Base-by-base conservation (phyloP, 2,888 invertebrate genomes). In the Stenolophus ochropezus region DNA sequence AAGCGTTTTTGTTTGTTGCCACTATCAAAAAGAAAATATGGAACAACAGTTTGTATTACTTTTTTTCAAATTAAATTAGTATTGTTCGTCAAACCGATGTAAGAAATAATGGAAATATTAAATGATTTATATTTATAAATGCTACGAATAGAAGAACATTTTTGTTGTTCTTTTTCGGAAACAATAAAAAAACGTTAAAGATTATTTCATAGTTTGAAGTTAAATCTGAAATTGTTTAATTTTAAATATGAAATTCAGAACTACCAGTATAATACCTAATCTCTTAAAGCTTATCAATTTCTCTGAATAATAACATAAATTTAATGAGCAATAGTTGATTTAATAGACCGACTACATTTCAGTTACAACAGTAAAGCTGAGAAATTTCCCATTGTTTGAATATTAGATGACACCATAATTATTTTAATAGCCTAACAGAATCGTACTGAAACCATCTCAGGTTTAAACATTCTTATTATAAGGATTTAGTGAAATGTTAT, bases 331-430 rank as follows among this genome's bases (percentile, higher is more conserved):
- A 25, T 23, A 61, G 25, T 25, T 61, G 61, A 61, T 61, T 61
- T 25, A 61, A 25, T 61, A 58, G 61, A 61, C 61, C 61, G 61
- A 61, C 23, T 25, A 61, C 61, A 14, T 61, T 61, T 61, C 61
- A 14, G 14, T 14, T n/a, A n/a, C 23, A 61, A 61, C 61, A 61
- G 25, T 61, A 61, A 61, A 61, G 21, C n/a, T 25, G 61, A 61
- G 61, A 61, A 61, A 61, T 61, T 23, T n/a, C 61, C 23, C 61
- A 61, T 61, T 61, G 25, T 61, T 61, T 61, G 61, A n/a, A 25
- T 23, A 61, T 61, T 61, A 14, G 23, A 61, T 61, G 61, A 61
- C 23, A 2, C 61, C 61, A 5, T 14, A 61, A 61, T 25, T n/a
- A 25, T 14, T 61, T 61, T 61, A 25, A 61, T 61, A 61, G 61